Evolutionary conservation across 1,140 invertebrate species (phyloP), one percentile per base, ranked within the genome.

Genomic region (Telenomus remus): DNA sequence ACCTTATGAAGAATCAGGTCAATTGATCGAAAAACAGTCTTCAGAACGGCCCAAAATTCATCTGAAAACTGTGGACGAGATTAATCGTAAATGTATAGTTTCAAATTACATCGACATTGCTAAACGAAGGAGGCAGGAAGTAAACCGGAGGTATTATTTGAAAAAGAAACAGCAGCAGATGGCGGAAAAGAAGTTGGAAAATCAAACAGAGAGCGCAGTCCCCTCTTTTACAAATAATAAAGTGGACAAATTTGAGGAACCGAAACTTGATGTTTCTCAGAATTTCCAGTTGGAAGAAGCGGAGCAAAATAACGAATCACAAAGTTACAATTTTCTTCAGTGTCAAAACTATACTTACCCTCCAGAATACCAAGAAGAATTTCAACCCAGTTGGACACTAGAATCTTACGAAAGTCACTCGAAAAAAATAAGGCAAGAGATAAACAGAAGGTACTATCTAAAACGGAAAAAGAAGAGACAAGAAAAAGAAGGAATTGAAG

Each of bases 31-130:
- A 0, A 48, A 69, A 55, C 33, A 39, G 50, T 0, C 19, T 0
- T 0, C 8, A 1, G 33, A 71, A 51, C 4, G 27, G 7, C 71
- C 71, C 0, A 75, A 75, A 54, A 75, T 75, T 35, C 64, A 69
- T 42, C 15, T 75, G n/a, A 68, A 75, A 69, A 75, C 71, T 27
- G 71, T 75, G 4, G 71, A 75, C 16, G 71, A 75, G 37, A 68
- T 75, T 1, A 68, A 75, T 10, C 14, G 64, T n/a, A 75, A 75
- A 37, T 63, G 64, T 5, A 27, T 63, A n/a, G 59, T 68, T 13
- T 27, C 63, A 14, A 75, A 53, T 35, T 75, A 75, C 11, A 50
- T 74, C 0, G 64, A 75, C 27, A 42, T 63, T 4, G 59, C 57
- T 0, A 75, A 75, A 16, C 63, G 60, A 9, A 34, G 71, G 12